Base-by-base conservation (phyloP, 1,140 invertebrate species). In the Delia radicum region DNA sequence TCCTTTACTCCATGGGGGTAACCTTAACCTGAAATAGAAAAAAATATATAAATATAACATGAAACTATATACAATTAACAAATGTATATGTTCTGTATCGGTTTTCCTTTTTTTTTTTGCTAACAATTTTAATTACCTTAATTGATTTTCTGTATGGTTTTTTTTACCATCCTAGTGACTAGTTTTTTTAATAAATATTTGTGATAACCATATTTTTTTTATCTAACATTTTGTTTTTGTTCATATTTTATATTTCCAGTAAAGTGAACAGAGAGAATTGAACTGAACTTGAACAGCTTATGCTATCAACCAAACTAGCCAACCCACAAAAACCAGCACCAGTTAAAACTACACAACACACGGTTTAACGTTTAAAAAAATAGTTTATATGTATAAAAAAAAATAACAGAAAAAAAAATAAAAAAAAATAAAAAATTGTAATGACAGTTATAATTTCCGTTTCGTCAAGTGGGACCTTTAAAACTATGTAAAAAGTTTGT, bases 31-130 rank as follows among this genome's bases (percentile, higher is more conserved):
- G 48, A 24, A 55, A 55, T 21, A 55, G 24, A 6, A 55, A 21
- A 55, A 55, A 55, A 55, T 21, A 55, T 21, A 55, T 5, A 3
- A 21, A 29, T 15, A 33, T 28, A 15, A 69, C 29, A 69, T 69
- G 29, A 37, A 69, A 69, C 65, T 69, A 69, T n/a, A n/a, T 69
- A 33, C 31, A 69, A 69, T 69, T 37, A 69, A 69, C 29, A 69
- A 69, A 69, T 69, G 29, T 69, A 33, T 31, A n/a, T 33, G 18
- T 10, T n/a, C 18, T 31, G 2, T 31, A 18, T 63, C n/a, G 12
- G 8, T 21, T 55, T 55, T 55, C 48, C 1, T 18, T 55, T 24
- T 21, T 55, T 24, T 55, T 24, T 69, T 18, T 3, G 31, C 33
- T 24, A 33, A 33, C 29, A 37, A n/a, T 69, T 69, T 69, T 69